Evolutionary conservation across 2,888 invertebrate genomes (phyloP).

Genomic region (Leptodirus hochenwartii): DNA sequence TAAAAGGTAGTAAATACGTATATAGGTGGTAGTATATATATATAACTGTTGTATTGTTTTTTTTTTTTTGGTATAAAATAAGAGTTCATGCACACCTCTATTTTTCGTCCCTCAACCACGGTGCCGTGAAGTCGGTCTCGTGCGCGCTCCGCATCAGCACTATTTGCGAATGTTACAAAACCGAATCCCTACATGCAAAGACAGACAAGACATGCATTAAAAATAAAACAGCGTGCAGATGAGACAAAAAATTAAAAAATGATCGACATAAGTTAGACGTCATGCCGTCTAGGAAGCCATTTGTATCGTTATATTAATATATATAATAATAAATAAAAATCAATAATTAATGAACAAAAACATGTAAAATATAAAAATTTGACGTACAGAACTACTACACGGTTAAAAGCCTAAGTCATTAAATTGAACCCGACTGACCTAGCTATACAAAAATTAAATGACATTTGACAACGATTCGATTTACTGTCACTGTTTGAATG

Average conservation of each 20-base stretch:
- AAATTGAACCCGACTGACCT: too few species aligned
- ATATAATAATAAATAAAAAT: constrained; percentile 20
- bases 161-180: constrained; percentile 99
- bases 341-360: constrained; percentile 27
- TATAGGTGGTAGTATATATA: constrained; percentile 9
- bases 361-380: too few species aligned
- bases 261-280: constrained; percentile 36
- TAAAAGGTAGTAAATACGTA: not conserved
- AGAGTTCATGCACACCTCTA: constrained; percentile 99
- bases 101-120: constrained; percentile 99
- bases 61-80: constrained; percentile 29
- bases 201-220: constrained; percentile 92
- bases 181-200: constrained; percentile 99
- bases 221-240: constrained; percentile 30
- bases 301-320: too few species aligned
- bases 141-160: constrained; percentile 99
- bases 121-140: constrained; percentile 99
- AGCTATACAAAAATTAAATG: too few species aligned
- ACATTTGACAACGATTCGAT: too few species aligned
- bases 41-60: constrained; percentile 28
- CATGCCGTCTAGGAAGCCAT: constrained; percentile 24
- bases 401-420: constrained; percentile 18
- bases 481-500: too few species aligned
- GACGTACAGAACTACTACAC: constrained; percentile 22
- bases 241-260: constrained; percentile 30